Evolutionary conservation across 1,140 invertebrate genomes (phyloP), one percentile per base, ranked within the genome.

Genomic region (Lethrus apterus): DNA sequence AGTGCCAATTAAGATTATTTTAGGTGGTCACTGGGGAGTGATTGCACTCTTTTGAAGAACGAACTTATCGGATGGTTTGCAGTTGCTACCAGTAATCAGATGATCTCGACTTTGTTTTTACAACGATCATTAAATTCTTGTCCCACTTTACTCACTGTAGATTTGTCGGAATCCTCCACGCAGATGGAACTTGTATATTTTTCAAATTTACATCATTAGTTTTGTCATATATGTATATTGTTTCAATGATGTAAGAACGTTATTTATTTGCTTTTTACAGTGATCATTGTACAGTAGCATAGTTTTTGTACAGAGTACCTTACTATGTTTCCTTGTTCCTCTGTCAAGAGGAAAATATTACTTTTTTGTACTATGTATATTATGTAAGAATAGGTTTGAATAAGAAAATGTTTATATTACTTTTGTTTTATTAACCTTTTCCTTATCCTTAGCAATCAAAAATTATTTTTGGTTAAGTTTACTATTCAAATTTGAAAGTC

Each of bases 341-440:
- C 52, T 48, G 17, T 54, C 33, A 44, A 54, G 55, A 55, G 52
- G 46, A 48, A 46, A 47, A 62, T 60, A 61, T 62, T 56, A 57
- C 59, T 64, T 65, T 63, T 66, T 66, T 66, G 63, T 65, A 65
- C 63, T 64, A 60, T 66, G 62, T 64, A 66, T 63, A 66, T 64
- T 63, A 62, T 65, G 60, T 64, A 64, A 66, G 58, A 60, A 59
- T 65, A 65, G 62, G 62, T 65, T 65, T 64, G 60, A 64, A 64
- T 65, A 66, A 66, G 59, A 65, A 64, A 66, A 64, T 65, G 59
- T 63, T 63, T 65, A 65, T 63, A 48, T 54, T 50, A 46, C 11
- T 18, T 47, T 35, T 38, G 14, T 45, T 52, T 32, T 33, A 26
- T 42, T 42, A 8, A 2, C 31, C 36, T 8, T 40, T 1, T 24